phyloP scores from a whole-genome alignment of 2,113 vertebrate species.

The Zootoca vivipara region DNA sequence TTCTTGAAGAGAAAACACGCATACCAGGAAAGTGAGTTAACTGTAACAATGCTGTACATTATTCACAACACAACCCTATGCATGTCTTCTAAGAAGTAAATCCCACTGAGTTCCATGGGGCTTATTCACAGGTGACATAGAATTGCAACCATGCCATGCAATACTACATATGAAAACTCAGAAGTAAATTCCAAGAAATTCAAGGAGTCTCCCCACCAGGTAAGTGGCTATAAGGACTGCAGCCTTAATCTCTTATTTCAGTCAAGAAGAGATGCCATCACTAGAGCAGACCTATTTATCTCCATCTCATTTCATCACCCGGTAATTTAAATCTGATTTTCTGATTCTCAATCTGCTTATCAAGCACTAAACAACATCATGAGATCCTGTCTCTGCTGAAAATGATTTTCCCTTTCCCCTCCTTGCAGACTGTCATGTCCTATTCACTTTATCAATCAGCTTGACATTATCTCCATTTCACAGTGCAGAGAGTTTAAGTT shows the following conservation, averaged over 20 bases:
- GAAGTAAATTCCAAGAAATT: background rate
- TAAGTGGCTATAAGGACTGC: background rate
- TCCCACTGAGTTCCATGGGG: background rate
- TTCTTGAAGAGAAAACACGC: background rate
- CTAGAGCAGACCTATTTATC: slow-evolving; percentile 44
- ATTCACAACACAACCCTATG: background rate
- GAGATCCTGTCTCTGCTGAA: slow-evolving; percentile 39
- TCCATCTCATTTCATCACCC: slow-evolving; percentile 38
- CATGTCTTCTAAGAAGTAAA: background rate
- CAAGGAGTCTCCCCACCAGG: background rate
- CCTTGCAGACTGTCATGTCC: slow-evolving; percentile 49
- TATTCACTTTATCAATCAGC: slow-evolving; percentile 61
- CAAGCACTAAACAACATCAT: slow-evolving; percentile 43
- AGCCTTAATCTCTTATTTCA: slow-evolving; percentile 40
- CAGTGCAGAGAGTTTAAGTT: slow-evolving; percentile 58
- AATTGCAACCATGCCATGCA: background rate
- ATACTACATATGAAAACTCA: background rate
- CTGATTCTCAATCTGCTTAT: slow-evolving; percentile 55
- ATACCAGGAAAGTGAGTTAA: background rate
- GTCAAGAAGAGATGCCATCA: slow-evolving; percentile 41
- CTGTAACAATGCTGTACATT: slow-evolving; percentile 17
- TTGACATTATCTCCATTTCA: slow-evolving; percentile 68
- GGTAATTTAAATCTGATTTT: slow-evolving; percentile 57
- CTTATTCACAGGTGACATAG: background rate
- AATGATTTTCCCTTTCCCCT: slow-evolving; percentile 44